Percentiles rank a stretch among this genome's conserved stretches.
Conservation (phyloP, 1,140 invertebrate genomes). For the Melipona quadrifasciata region DNA sequence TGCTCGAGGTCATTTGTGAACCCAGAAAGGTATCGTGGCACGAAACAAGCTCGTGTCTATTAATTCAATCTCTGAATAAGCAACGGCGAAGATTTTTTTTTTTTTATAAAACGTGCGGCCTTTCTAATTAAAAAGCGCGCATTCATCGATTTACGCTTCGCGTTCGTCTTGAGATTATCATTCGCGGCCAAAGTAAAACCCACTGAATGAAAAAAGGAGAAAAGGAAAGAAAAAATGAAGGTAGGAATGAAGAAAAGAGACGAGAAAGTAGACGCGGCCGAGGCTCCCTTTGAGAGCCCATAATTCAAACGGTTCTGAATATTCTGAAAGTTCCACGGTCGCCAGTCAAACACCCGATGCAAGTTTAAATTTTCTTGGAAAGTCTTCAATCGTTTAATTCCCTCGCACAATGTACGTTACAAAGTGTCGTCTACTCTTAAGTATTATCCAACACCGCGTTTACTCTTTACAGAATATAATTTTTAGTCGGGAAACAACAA, state of each 20-base stretch:
- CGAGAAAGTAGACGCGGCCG: neutral
- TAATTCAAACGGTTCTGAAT: slow-evolving; percentile 16
- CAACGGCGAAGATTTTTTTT: neutral
- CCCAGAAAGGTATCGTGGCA: neutral
- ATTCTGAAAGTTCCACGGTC: neutral
- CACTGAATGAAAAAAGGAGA: neutral
- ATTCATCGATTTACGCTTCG: slow-evolving; percentile 3
- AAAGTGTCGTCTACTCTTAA: neutral
- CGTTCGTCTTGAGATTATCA: slow-evolving; percentile 12
- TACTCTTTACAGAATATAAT: no score
- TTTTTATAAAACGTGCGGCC: slow-evolving; percentile 31
- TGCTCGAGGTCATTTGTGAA: neutral
- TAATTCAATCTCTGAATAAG: slow-evolving; percentile 35
- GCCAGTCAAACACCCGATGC: neutral
- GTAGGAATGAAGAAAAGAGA: neutral
- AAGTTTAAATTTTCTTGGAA: neutral
- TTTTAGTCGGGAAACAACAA: no score
- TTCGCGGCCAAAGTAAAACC: neutral
- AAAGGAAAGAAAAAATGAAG: neutral
- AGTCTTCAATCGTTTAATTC: neutral
- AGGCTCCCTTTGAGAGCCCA: neutral
- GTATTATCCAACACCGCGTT: neutral
- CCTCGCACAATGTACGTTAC: neutral
- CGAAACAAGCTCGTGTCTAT: neutral
- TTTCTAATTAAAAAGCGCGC: slow-evolving; percentile 57